Percentiles rank a stretch among this genome's conserved stretches.
phyloP scores from a whole-genome alignment of 2,113 vertebrate genomes.

The Panthera leo region DNA sequence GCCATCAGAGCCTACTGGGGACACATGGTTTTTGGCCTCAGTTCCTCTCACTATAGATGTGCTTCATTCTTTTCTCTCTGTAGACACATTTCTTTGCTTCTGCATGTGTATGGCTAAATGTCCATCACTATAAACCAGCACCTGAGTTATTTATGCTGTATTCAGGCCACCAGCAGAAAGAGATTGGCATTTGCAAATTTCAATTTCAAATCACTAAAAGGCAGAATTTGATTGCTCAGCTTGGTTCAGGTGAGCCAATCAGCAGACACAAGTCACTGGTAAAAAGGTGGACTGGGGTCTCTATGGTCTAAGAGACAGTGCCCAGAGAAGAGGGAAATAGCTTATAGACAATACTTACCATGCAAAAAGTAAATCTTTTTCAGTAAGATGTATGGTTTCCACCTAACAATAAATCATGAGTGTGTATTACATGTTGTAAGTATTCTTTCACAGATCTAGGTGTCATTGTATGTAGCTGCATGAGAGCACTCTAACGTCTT shows the following conservation, averaged over 20 bases:
- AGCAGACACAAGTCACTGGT: not conserved
- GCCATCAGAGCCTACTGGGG: not conserved
- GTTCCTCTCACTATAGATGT: not conserved
- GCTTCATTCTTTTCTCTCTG: not conserved
- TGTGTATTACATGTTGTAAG: not conserved
- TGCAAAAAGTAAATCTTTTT: not conserved
- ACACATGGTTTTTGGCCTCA: not conserved
- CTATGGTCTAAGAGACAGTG: not conserved
- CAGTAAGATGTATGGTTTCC: not conserved
- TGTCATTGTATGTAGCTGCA: not conserved
- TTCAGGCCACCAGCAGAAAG: not conserved
- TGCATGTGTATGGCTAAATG: not conserved
- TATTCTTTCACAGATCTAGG: not conserved
- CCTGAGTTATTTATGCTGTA: not conserved
- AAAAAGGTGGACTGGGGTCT: not conserved
- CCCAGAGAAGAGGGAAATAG: not conserved
- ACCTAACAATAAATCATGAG: not conserved
- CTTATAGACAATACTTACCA: not conserved
- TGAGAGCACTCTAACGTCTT: not conserved
- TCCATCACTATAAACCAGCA: not conserved
- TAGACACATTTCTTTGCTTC: not conserved
- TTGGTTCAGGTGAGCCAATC: not conserved
- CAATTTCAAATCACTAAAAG: not conserved
- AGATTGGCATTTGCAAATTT: not conserved
- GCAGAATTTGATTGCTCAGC: not conserved